Evolutionary conservation across 2,888 invertebrate genomes (phyloP).

Genomic region (Seira musarum): DNA sequence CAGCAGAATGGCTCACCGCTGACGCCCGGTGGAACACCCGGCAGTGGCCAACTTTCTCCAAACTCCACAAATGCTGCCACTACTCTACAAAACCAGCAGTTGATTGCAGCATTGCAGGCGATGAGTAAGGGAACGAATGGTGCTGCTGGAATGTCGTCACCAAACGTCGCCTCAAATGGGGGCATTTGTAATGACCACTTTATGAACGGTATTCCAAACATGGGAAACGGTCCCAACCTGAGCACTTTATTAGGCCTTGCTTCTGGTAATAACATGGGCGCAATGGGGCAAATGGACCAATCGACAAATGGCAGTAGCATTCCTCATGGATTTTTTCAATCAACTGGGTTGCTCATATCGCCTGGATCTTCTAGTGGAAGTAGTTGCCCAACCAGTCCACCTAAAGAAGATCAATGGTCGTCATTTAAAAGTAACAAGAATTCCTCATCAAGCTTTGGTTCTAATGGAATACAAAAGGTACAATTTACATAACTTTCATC

Average conservation of each 20-base stretch:
- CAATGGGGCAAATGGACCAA: conserved; percentile 64
- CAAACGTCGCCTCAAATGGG: conserved; percentile 26
- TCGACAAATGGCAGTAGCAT: conserved; percentile 54
- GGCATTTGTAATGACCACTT: conserved; percentile 60
- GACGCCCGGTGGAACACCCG: conserved; percentile 38
- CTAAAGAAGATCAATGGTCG: conserved; percentile 68
- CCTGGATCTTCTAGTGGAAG: conserved; percentile 58
- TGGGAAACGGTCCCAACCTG: conserved; percentile 66
- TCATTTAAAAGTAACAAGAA: conserved; percentile 61
- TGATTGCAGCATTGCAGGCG: conserved; percentile 71
- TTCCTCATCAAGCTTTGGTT: conserved; percentile 58
- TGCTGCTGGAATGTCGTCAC: conserved; percentile 26
- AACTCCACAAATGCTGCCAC: conserved; percentile 55
- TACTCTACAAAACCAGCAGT: conserved; percentile 70
- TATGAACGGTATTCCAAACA: conserved; percentile 65
- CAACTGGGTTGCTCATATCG: conserved; percentile 57
- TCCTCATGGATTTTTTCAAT: conserved; percentile 68
- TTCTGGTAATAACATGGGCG: conserved; percentile 57
- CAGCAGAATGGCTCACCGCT: conserved; percentile 65
- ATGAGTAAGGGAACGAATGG: conserved; percentile 69
- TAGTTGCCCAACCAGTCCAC: conserved; percentile 50
- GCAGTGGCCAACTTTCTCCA: conserved; percentile 66
- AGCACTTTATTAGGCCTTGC: conserved; percentile 68
- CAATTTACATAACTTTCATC: neutral
- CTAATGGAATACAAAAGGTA: conserved; percentile 69